Percentiles rank a stretch among this genome's conserved stretches.
Conservation (phyloP, 2,113 vertebrate species). For the Pollachius pollachius region DNA sequence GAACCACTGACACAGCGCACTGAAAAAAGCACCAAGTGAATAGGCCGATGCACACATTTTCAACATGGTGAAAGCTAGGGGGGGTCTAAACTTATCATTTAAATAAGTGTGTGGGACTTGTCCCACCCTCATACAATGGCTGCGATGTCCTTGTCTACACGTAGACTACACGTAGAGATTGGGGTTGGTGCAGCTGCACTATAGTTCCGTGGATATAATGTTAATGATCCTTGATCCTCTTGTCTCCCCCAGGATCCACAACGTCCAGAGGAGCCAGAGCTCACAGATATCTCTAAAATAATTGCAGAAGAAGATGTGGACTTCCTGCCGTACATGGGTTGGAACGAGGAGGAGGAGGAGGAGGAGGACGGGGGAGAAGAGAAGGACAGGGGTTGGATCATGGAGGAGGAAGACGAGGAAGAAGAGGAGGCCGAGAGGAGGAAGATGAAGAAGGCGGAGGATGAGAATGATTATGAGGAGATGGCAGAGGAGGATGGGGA, state of each 20-base stretch:
- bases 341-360: slow-evolving; percentile 21
- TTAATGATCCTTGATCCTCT: too few relatives aligned
- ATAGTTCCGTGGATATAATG: too few relatives aligned
- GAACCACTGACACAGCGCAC: too few relatives aligned
- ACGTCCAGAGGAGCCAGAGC: slow-evolving; percentile 26
- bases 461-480: not conserved
- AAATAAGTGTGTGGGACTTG: too few relatives aligned
- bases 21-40: too few relatives aligned
- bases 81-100: too few relatives aligned
- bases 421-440: not conserved
- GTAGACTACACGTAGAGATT: too few relatives aligned
- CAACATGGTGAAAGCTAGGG: too few relatives aligned
- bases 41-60: too few relatives aligned
- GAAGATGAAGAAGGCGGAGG: not conserved
- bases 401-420: not conserved
- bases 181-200: too few relatives aligned
- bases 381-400: not conserved
- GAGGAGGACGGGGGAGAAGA: not conserved
- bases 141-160: too few relatives aligned
- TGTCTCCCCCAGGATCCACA: slow-evolving; percentile 46
- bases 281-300: slow-evolving; percentile 74
- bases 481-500: not conserved
- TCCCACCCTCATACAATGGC: too few relatives aligned
- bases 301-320: slow-evolving; percentile 80
- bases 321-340: slow-evolving; percentile 79